A percentile compares a stretch with the other conserved stretches of the same genome.
phyloP scores from a whole-genome alignment of 2,888 invertebrate genomes.

The Hemicrepidius hirtus region DNA sequence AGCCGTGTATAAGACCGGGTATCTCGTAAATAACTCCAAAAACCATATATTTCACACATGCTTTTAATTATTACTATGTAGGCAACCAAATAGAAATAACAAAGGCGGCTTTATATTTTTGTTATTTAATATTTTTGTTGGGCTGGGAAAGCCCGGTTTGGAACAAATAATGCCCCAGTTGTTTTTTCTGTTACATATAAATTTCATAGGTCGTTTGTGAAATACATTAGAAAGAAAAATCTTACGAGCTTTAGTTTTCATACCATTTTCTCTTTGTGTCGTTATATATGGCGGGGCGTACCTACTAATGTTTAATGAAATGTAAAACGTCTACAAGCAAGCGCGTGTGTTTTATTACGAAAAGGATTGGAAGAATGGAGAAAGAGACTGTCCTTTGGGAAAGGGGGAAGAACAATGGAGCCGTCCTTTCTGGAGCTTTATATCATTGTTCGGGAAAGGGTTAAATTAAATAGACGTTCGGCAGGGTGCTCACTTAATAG shows the following conservation, averaged over 20 bases:
- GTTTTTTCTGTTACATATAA: constrained; percentile 34
- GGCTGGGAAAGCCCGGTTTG: constrained; percentile 1
- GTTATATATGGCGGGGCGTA: constrained; percentile 58
- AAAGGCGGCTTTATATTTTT: constrained; percentile 56
- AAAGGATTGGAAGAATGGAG: constrained; percentile 66
- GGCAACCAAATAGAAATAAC: constrained; percentile 48
- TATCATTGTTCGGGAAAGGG: constrained; percentile 60
- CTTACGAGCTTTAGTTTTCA: constrained; percentile 52
- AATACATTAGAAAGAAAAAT: constrained; percentile 43
- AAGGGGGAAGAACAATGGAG: constrained; percentile 62
- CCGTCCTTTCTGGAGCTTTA: constrained; percentile 60
- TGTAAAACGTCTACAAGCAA: constrained; percentile 66
- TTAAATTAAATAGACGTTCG: constrained; percentile 52
- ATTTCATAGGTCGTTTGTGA: constrained; percentile 45
- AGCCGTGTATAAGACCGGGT: constrained; percentile 58
- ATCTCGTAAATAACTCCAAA: constrained; percentile 61
- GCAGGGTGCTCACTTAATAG: constrained; percentile 28
- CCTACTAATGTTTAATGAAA: constrained; percentile 65
- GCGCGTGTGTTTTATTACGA: constrained; percentile 66
- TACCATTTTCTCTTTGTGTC: constrained; percentile 50
- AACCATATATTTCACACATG: constrained; percentile 62
- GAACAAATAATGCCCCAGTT: constrained; percentile 34
- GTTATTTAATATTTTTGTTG: constrained; percentile 38
- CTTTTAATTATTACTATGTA: constrained; percentile 64
- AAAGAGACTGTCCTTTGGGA: constrained; percentile 64